Evolutionary conservation across 2,888 invertebrate genomes (phyloP).

Genomic region (Caenorhabditis sp.): DNA sequence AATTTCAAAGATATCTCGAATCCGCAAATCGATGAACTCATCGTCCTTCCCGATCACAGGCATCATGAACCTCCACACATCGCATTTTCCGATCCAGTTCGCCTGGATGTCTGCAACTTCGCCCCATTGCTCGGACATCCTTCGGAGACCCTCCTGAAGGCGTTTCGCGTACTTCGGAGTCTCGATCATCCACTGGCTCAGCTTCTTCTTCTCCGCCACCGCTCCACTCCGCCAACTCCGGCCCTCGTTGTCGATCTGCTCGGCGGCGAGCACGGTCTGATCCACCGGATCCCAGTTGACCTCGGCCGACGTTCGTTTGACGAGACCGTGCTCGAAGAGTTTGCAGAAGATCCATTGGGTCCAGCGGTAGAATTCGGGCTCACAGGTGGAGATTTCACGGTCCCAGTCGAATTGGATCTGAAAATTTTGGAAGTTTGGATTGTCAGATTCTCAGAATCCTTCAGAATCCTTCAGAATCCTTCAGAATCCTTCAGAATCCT

Average conservation of each 20-base stretch:
- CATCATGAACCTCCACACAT: constrained; percentile 80
- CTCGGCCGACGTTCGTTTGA: constrained; percentile 88
- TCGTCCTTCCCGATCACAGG: constrained; percentile 69
- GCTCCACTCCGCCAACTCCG: constrained; percentile 94
- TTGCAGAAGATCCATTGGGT: constrained; percentile 95
- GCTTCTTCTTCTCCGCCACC: constrained; percentile 91
- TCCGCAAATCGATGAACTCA: constrained; percentile 77
- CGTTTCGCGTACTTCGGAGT: constrained; percentile 87
- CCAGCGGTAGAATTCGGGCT: constrained; percentile 86
- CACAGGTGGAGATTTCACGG: constrained; percentile 89
- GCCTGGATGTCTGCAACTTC: constrained; percentile 80
- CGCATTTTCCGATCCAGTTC: constrained; percentile 84
- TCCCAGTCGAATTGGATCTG: constrained; percentile 94
- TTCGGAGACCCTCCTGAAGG: constrained; percentile 76
- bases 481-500: too few relatives aligned
- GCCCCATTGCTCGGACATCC: constrained; percentile 77
- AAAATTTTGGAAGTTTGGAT: neutral
- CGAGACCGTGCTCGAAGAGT: constrained; percentile 90
- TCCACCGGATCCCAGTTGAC: constrained; percentile 98
- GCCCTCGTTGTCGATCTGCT: constrained; percentile 90
- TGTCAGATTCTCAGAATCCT: neutral
- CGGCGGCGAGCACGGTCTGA: constrained; percentile 96
- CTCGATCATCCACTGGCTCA: constrained; percentile 92
- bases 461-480: neutral
- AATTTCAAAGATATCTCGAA: constrained; percentile 72